phyloP scores from a whole-genome alignment of 2,797 vertebrate genomes.

The Xerus rutilus region DNA sequence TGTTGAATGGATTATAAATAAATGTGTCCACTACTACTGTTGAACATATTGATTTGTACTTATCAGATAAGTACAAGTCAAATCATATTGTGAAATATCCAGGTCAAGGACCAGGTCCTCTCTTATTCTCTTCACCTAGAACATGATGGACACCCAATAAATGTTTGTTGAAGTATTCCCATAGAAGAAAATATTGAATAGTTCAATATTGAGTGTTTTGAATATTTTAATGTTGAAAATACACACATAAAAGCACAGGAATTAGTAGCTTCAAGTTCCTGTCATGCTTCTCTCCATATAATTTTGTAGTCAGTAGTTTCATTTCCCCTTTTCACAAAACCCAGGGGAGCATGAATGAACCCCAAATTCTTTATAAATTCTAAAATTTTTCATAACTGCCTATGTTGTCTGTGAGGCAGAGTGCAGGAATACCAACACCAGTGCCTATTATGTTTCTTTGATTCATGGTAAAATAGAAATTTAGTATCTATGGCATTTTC shows the following conservation, averaged over 20 bases:
- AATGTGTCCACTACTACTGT: neutral
- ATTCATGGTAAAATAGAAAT: constrained; percentile 47
- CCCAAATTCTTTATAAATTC: constrained; percentile 19
- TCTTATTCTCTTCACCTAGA: neutral
- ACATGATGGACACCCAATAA: neutral
- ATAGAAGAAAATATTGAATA: constrained; percentile 29
- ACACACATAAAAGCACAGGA: neutral
- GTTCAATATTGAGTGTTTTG: constrained; percentile 26
- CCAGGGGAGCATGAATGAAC: neutral
- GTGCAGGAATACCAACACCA: neutral
- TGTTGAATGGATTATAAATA: neutral
- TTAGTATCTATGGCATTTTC: neutral
- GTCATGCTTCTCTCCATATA: neutral
- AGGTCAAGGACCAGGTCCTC: neutral
- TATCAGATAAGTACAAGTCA: no score
- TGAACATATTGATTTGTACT: neutral
- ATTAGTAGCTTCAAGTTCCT: neutral
- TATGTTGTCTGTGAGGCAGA: neutral
- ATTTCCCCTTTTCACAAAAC: neutral
- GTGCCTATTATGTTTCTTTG: neutral
- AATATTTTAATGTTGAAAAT: constrained; percentile 6
- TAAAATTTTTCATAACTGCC: constrained; percentile 42
- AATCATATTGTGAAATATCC: neutral
- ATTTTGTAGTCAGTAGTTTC: neutral
- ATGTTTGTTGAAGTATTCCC: constrained; percentile 11